Base-by-base conservation (phyloP, 2,113 vertebrate species). In the Proterorhinus semilunaris region DNA sequence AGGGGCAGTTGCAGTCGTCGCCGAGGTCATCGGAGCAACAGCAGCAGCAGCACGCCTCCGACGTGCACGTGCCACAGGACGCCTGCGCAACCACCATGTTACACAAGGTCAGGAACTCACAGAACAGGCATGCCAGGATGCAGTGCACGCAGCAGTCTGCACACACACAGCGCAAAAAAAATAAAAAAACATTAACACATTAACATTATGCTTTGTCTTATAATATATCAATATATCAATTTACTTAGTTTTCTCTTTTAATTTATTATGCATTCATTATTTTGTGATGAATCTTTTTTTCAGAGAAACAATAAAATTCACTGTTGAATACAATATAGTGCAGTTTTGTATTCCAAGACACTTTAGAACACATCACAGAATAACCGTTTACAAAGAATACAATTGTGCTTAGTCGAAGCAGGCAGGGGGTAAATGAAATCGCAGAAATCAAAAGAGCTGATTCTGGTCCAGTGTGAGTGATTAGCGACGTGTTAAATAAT, bases 111-210 rank as follows among this genome's bases (percentile, higher is more conserved):
- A 98, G 92, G 90, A 99, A 99, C 93, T 98, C 96, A 72, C 97
- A 99, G 92, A 99, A 99, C 84, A 99, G 93, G 91, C 98, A 99
- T n/a, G 96, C 96, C 90, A 99, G 88, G 93, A 99, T 96, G 87
- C 96, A 99, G 91, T 98, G 97, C 83, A 98, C 96, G 17, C 96
- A 98, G 89, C 97, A 97, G 88, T 97, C 96, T 98, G 94, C 0
- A 21, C 75, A 51, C 68, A 72, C 8, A 66, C 42, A 46, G 59
- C 74, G 65, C 8, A 17, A 53, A 51, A 21, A 7, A 16, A 66
- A 43, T 1, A 36, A 12, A 27, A 52, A 57, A 6, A 75, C 16
- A 65, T 36, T 42, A 7, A 78, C 16, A 17, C 42, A 13, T 52
- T 55, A 36, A 36, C 4, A 36, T 2, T 36, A 3, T 36, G 27